These are phyloP conservation scores for Eulemur macaco DNA, from an alignment of 2,113 vertebrate species.

Conservation along the genomic window DNA sequence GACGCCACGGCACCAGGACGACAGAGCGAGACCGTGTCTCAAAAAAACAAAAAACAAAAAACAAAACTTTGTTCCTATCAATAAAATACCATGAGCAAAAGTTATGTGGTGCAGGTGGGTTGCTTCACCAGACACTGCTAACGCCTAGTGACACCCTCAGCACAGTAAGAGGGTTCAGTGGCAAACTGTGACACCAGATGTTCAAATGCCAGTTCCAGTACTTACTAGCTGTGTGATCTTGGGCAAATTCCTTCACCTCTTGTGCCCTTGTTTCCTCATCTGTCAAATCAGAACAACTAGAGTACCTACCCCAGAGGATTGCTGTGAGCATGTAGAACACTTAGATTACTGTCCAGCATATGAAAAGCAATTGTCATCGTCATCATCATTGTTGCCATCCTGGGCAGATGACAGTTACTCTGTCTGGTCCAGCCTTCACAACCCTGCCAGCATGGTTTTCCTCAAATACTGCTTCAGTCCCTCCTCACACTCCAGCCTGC, in stretches of 20 bases:
- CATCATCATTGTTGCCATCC: rapidly evolving
- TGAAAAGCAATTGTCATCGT: not conserved
- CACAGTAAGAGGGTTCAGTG: not conserved
- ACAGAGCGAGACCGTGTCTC: too few species aligned
- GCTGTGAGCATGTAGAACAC: not conserved
- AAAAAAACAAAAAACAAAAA: not conserved
- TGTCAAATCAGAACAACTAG: not conserved
- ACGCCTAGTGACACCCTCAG: not conserved
- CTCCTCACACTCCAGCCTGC: not conserved
- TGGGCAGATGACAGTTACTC: not conserved
- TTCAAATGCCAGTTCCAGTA: not conserved
- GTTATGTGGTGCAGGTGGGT: not conserved
- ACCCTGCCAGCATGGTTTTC: not conserved
- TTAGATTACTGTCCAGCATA: not conserved
- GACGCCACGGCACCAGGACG: too few species aligned
- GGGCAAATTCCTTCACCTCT: not conserved
- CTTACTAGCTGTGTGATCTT: not conserved
- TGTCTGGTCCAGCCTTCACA: not conserved
- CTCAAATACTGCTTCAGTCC: not conserved
- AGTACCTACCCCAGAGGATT: not conserved
- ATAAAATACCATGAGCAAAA: not conserved
- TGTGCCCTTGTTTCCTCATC: not conserved
- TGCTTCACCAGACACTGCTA: not conserved
- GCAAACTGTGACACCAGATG: not conserved
- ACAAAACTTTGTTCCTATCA: not conserved